These are phyloP conservation scores for Gobio gobio DNA, from an alignment of 2,113 vertebrate species.

Conservation along the genomic window DNA sequence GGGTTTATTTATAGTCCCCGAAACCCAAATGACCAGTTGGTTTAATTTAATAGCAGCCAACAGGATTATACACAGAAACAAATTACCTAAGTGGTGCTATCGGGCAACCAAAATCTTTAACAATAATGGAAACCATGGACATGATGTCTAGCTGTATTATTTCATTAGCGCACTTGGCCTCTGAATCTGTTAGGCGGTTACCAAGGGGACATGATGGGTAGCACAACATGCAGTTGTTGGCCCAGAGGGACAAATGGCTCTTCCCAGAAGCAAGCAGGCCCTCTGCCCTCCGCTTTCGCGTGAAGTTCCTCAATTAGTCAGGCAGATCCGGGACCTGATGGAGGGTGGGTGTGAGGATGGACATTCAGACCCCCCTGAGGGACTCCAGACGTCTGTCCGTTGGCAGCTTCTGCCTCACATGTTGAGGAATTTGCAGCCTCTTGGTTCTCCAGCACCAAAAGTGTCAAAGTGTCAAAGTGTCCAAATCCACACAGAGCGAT, in stretches of 20 bases:
- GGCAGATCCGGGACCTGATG: background rate
- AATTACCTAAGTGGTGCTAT: conserved; percentile 83
- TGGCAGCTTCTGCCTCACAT: conserved; percentile 22
- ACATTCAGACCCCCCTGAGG: conserved; percentile 16
- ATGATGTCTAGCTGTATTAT: conserved; percentile 78
- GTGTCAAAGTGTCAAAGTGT: background rate
- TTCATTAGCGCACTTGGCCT: conserved; percentile 74
- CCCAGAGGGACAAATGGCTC: conserved; percentile 32
- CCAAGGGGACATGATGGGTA: conserved; percentile 59
- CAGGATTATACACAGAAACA: conserved; percentile 82
- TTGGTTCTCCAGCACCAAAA: conserved; percentile 16
- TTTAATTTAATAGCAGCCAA: conserved; percentile 82
- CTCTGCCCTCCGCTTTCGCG: background rate
- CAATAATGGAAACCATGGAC: conserved; percentile 81
- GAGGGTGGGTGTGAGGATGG: conserved; percentile 2
- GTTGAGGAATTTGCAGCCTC: conserved; percentile 23
- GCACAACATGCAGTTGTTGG: conserved; percentile 69
- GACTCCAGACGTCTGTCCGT: conserved; percentile 25
- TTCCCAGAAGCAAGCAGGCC: background rate
- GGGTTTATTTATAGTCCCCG: conserved; percentile 78
- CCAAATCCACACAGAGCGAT: background rate
- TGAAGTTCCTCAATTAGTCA: conserved; percentile 5
- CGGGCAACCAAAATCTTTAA: conserved; percentile 77
- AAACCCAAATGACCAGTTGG: conserved; percentile 81
- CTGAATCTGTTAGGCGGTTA: conserved; percentile 71